Conservation (phyloP, 2,888 invertebrate species). For the Hoplodrina blanda region DNA sequence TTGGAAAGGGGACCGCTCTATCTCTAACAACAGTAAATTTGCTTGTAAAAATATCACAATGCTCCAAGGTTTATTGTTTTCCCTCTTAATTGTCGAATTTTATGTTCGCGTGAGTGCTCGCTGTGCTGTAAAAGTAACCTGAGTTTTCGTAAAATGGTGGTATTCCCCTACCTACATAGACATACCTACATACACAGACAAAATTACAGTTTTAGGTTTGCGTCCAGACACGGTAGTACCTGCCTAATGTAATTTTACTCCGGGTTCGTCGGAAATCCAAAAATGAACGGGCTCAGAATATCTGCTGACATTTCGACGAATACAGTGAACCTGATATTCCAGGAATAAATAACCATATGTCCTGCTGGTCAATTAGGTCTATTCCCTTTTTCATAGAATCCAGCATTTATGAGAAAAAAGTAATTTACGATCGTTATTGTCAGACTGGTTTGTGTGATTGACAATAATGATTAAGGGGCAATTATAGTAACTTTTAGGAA, state of each 20-base stretch:
- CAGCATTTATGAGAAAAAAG: too few relatives aligned
- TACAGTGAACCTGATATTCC: neutral
- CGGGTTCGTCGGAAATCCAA: constrained; percentile 16
- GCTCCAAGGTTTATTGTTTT: constrained; percentile 75
- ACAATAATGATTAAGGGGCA: too few relatives aligned
- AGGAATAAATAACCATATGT: neutral
- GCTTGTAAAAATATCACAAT: constrained; percentile 76
- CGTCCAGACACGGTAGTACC: constrained; percentile 14
- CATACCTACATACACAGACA: neutral
- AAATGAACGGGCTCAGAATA: constrained; percentile 15
- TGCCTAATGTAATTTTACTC: constrained; percentile 22
- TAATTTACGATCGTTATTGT: too few relatives aligned
- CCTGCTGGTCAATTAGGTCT: neutral
- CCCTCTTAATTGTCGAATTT: constrained; percentile 76
- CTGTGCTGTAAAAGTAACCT: constrained; percentile 55
- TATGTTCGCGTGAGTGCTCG: constrained; percentile 66
- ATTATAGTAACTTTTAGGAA: too few relatives aligned
- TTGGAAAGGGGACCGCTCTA: constrained; percentile 67
- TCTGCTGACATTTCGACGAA: constrained; percentile 19
- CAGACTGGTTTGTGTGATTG: too few relatives aligned
- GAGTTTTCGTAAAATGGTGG: constrained; percentile 21
- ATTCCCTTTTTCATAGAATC: neutral
- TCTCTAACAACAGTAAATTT: constrained; percentile 71
- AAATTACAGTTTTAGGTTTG: constrained; percentile 22
- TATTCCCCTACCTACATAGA: neutral